phyloP scores from a whole-genome alignment of 2,797 vertebrate species.

The Anisognathus igniventris region DNA sequence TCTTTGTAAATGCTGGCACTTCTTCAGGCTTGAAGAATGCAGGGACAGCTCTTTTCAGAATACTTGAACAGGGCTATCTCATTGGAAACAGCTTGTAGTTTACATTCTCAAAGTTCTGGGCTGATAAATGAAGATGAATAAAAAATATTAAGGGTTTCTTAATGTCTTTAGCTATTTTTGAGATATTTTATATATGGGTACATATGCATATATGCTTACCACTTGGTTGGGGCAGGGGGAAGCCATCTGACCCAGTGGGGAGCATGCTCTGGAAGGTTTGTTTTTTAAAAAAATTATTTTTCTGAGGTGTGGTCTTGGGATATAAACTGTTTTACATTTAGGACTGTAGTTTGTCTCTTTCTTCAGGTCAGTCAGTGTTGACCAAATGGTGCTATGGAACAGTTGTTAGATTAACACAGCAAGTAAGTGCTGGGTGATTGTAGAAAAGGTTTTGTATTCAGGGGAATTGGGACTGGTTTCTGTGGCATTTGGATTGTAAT shows the following conservation, averaged over 20 bases:
- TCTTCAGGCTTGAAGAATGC: background rate
- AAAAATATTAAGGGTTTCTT: background rate
- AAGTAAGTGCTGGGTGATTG: background rate
- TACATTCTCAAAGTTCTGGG: background rate
- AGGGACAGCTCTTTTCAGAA: background rate
- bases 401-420: background rate
- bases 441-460: background rate
- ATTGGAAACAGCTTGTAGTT: background rate
- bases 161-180: background rate
- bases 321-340: background rate
- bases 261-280: background rate
- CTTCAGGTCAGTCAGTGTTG: background rate
- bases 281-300: accelerated
- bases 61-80: background rate
- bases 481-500: accelerated
- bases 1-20: background rate
- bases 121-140: conserved; percentile 3
- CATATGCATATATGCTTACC: background rate
- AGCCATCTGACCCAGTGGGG: background rate
- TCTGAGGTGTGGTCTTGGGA: background rate
- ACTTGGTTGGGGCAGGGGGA: background rate
- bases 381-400: background rate
- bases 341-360: background rate
- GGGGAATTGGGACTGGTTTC: background rate
- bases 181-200: background rate